phyloP scores from a whole-genome alignment of 1,140 invertebrate genomes.

The Euborellia annulipes region DNA sequence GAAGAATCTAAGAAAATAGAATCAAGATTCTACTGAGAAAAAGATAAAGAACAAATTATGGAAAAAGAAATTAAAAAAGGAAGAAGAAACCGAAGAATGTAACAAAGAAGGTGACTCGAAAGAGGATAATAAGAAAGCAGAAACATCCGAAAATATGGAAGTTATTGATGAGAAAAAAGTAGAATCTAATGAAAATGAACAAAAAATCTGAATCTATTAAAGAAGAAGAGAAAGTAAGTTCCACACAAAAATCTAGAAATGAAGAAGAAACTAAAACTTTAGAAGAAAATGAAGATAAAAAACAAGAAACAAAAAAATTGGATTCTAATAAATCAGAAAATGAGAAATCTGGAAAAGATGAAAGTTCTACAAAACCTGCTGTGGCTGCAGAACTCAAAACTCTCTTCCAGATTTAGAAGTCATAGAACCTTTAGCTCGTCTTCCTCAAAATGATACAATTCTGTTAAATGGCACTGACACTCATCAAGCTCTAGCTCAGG shows the following conservation, averaged over 20 bases:
- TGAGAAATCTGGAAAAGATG: slow-evolving; percentile 18
- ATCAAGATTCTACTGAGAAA: slow-evolving; percentile 11
- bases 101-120: slow-evolving; percentile 8
- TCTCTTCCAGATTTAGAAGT: slow-evolving; percentile 56
- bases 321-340: slow-evolving; percentile 15
- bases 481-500: not conserved
- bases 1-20: slow-evolving; percentile 6
- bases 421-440: slow-evolving; percentile 42
- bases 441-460: slow-evolving; percentile 43
- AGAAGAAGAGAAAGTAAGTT: too few relatives aligned
- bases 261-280: slow-evolving; percentile 18
- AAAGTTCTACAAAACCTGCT: slow-evolving; percentile 10
- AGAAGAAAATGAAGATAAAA: slow-evolving; percentile 16
- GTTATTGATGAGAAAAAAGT: slow-evolving; percentile 11
- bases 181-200: slow-evolving; percentile 11
- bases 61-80: slow-evolving; percentile 6
- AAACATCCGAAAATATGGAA: slow-evolving; percentile 11
- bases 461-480: slow-evolving; percentile 16
- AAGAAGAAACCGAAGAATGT: slow-evolving; percentile 8
- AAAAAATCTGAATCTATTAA: slow-evolving; percentile 10
- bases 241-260: slow-evolving; percentile 16
- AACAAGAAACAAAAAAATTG: slow-evolving; percentile 15
- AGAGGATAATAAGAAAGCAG: slow-evolving; percentile 6
- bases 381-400: slow-evolving; percentile 40
- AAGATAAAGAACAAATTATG: slow-evolving; percentile 9